Percentiles rank a stretch among this genome's conserved stretches.
Conservation (phyloP, 2,797 vertebrate genomes). For the Sebastes oblongus region DNA sequence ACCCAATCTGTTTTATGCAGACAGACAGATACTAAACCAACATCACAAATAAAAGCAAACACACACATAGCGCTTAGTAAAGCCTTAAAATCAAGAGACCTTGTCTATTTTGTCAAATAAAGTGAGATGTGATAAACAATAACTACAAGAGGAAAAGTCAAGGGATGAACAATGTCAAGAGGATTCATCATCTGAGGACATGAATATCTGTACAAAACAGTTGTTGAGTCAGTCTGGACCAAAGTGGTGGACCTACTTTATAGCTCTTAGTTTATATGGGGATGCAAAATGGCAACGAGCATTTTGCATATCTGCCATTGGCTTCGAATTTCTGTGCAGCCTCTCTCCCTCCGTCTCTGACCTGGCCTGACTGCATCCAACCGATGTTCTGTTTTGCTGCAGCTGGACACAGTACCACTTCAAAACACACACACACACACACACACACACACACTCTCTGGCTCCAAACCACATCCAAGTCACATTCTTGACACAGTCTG, state of each 20-base stretch:
- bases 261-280: not conserved
- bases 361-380: slow-evolving; percentile 61
- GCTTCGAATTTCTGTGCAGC: not conserved
- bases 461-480: not conserved
- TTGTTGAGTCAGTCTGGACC: no score
- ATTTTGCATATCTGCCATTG: not conserved
- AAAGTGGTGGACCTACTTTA: not conserved
- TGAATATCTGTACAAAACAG: no score
- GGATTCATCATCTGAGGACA: no score
- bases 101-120: not conserved
- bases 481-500: slow-evolving; percentile 71
- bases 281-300: no score
- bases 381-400: slow-evolving; percentile 70
- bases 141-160: not conserved
- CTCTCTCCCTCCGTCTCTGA: slow-evolving; percentile 18
- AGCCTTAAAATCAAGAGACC: not conserved
- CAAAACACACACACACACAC: slow-evolving; percentile 31
- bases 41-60: not conserved
- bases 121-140: not conserved
- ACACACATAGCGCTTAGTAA: not conserved
- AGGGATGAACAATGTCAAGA: not conserved
- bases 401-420: slow-evolving; percentile 63
- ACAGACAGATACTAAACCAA: not conserved
- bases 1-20: not conserved
- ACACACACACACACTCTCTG: not conserved